Evolutionary conservation across 2,888 invertebrate species (phyloP).

Genomic region (Buathra laborator): DNA sequence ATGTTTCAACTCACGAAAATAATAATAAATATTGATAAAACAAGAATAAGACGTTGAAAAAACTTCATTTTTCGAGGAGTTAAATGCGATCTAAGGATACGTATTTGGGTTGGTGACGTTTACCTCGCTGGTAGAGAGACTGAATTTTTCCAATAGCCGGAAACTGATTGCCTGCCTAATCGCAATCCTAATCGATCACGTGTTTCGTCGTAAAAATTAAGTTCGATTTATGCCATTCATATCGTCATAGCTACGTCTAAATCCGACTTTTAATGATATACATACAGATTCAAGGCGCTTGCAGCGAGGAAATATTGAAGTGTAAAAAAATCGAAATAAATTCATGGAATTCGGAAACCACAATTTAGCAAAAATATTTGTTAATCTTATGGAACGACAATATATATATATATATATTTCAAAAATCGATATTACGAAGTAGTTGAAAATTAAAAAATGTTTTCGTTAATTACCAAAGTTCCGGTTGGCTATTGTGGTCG

Average conservation of each 20-base stretch:
- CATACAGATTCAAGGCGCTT: neutral
- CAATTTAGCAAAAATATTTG: too few species aligned
- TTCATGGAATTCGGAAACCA: neutral
- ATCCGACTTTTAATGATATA: neutral
- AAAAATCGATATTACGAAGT: too few species aligned
- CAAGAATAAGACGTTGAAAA: slow-evolving; percentile 31
- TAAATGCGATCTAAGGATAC: slow-evolving; percentile 20
- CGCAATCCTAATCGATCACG: slow-evolving; percentile 58
- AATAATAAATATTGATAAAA: slow-evolving; percentile 41
- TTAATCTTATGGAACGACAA: too few species aligned
- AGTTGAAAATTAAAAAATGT: too few species aligned
- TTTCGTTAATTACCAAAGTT: too few species aligned
- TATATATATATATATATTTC: too few species aligned
- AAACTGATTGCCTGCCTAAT: slow-evolving; percentile 51
- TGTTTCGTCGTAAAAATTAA: slow-evolving; percentile 53
- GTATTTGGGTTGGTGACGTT: slow-evolving; percentile 7
- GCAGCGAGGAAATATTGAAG: neutral
- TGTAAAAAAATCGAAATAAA: neutral
- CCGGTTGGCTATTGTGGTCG: too few species aligned
- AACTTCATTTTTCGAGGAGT: slow-evolving; percentile 37
- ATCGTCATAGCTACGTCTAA: neutral
- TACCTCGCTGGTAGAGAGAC: slow-evolving; percentile 10
- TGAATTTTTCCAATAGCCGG: slow-evolving; percentile 42
- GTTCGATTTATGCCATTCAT: slow-evolving; percentile 27
- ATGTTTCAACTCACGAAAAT: slow-evolving; percentile 40